Evolutionary conservation across 2,888 invertebrate species (phyloP).

Genomic region (Acleris literana): DNA sequence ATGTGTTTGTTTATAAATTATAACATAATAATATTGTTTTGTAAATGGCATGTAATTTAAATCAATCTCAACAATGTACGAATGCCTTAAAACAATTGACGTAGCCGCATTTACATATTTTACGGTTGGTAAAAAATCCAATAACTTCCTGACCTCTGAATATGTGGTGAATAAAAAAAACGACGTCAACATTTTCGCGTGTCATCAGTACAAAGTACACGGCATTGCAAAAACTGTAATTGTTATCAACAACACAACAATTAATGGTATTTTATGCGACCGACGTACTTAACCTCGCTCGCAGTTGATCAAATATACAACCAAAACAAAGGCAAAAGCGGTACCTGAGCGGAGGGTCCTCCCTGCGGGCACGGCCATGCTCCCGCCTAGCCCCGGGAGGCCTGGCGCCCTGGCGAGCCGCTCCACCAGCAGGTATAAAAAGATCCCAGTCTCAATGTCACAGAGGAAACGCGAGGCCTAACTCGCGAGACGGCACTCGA

Average conservation of each 20-base stretch:
- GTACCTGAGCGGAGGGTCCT: constrained; percentile 74
- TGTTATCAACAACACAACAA: constrained; percentile 24
- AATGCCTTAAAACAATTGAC: constrained; percentile 2
- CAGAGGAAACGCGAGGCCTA: constrained; percentile 77
- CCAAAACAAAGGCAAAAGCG: constrained; percentile 60
- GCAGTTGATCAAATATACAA: constrained; percentile 54
- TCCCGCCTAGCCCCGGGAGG: constrained; percentile 42
- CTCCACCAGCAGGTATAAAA: constrained; percentile 83
- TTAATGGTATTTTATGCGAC: constrained; percentile 39
- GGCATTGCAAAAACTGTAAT: constrained; percentile 8
- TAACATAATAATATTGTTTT: not conserved
- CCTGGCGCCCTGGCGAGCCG: constrained; percentile 72
- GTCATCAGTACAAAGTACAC: not conserved
- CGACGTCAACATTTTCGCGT: constrained; percentile 1
- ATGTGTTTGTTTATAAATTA: not conserved
- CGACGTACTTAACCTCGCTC: constrained; percentile 54
- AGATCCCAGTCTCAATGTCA: constrained; percentile 83
- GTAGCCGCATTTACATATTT: constrained; percentile 17
- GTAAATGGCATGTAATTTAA: not conserved
- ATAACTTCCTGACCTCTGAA: constrained; percentile 23
- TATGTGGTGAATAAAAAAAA: constrained; percentile 11
- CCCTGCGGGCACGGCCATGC: constrained; percentile 75
- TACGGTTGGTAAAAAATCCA: constrained; percentile 10
- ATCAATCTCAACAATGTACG: not conserved
- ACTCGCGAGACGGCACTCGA: constrained; percentile 58